Conservation (phyloP, 1,140 invertebrate species). For the Drosophila littoralis region DNA sequence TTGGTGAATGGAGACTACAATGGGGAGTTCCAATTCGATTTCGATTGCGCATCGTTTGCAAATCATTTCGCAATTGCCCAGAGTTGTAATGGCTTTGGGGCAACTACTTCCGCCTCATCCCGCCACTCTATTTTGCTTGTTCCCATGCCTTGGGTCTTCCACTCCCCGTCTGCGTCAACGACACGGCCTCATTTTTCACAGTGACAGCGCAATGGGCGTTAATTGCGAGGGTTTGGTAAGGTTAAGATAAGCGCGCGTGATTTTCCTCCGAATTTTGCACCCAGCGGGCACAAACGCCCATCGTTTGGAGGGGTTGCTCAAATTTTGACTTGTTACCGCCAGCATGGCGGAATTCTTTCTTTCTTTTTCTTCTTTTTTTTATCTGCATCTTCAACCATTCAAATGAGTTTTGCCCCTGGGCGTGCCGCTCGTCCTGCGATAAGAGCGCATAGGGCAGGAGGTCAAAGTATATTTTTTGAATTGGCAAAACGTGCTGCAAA, state of each 20-base stretch:
- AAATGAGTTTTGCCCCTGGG: conserved; percentile 51
- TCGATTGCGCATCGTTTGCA: conserved; percentile 73
- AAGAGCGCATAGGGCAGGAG: conserved; percentile 40
- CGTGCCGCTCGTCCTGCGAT: conserved; percentile 52
- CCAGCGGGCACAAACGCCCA: conserved; percentile 53
- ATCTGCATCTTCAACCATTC: conserved; percentile 30
- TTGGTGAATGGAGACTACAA: conserved; percentile 47
- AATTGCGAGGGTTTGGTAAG: conserved; percentile 75
- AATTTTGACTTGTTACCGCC: conserved; percentile 38
- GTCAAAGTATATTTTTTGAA: conserved; percentile 64
- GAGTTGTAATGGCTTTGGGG: conserved; percentile 37
- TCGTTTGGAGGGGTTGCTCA: conserved; percentile 28
- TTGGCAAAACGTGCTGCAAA: conserved; percentile 78
- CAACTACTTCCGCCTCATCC: conserved; percentile 35
- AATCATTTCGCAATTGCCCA: conserved; percentile 76
- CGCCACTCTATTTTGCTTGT: neutral
- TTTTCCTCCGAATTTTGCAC: conserved; percentile 76
- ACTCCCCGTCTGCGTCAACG: too few species aligned
- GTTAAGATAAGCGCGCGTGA: conserved; percentile 80
- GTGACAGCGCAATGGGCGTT: conserved; percentile 80
- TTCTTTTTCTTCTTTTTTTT: conserved; percentile 28
- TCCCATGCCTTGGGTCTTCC: neutral
- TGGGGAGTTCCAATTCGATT: conserved; percentile 65
- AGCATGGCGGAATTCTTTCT: conserved; percentile 15
- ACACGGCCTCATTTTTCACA: conserved; percentile 67